phyloP scores from a whole-genome alignment of 2,797 vertebrate genomes.

The Siniperca obscura region DNA sequence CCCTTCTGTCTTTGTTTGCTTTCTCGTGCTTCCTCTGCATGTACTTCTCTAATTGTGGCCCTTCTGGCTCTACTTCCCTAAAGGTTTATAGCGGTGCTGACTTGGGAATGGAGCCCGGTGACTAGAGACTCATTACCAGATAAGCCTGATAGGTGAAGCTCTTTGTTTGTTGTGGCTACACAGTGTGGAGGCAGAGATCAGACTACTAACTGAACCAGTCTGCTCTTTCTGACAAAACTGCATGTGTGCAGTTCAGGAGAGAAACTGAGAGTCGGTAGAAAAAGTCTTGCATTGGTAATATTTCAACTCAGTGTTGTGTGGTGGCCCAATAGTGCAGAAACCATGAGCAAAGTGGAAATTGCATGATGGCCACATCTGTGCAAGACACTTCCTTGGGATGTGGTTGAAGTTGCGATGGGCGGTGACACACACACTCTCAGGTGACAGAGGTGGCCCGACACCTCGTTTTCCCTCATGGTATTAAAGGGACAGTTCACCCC shows the following conservation, averaged over 20 bases:
- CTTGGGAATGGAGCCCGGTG: constrained; percentile 65
- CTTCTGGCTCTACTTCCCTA: constrained; percentile 71
- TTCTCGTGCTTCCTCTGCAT: constrained; percentile 59
- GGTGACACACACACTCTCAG: constrained; percentile 32
- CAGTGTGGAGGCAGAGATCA: constrained; percentile 40
- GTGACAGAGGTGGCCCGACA: constrained; percentile 36
- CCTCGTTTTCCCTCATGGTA: constrained; percentile 8
- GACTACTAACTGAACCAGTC: constrained; percentile 33
- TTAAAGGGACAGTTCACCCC: constrained; percentile 14
- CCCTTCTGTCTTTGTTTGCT: constrained; percentile 55
- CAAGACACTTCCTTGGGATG: constrained; percentile 48
- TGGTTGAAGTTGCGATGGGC: constrained; percentile 44
- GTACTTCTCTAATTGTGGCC: constrained; percentile 70
- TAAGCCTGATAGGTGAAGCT: constrained; percentile 60
- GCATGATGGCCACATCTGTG: constrained; percentile 56
- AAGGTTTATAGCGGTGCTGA: constrained; percentile 61
- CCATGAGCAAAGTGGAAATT: constrained; percentile 51
- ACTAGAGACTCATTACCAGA: constrained; percentile 79
- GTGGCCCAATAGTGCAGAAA: constrained; percentile 25
- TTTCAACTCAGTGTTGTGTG: constrained; percentile 39
- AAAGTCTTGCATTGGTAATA: constrained; percentile 18
- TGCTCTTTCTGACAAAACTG: constrained; percentile 9
- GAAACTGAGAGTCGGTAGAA: neutral
- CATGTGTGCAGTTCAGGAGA: neutral
- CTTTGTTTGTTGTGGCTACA: constrained; percentile 77